These are phyloP conservation scores for Zaprionus africanus DNA, from an alignment of 1,140 invertebrate species.

Conservation along the genomic window DNA sequence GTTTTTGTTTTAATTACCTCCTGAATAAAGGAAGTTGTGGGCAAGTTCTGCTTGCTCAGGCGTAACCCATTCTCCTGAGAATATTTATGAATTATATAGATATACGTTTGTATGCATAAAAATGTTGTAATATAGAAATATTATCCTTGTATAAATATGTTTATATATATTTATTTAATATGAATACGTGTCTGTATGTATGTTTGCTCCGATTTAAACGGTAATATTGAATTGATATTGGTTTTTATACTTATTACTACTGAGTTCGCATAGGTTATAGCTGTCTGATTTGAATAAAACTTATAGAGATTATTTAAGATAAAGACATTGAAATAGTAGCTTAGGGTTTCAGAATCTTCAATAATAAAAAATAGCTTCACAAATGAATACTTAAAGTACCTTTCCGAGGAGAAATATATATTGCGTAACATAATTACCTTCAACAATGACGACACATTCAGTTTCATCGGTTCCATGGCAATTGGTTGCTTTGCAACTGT, in stretches of 20 bases:
- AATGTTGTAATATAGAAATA: background rate
- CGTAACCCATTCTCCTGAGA: constrained; percentile 89
- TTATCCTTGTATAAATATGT: background rate
- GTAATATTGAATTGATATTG: too few relatives aligned
- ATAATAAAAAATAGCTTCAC: too few relatives aligned
- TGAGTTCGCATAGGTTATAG: too few relatives aligned
- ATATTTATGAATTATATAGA: constrained; percentile 48
- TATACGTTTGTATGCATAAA: constrained; percentile 1
- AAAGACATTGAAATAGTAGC: too few relatives aligned
- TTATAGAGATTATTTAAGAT: too few relatives aligned
- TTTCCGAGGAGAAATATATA: too few relatives aligned
- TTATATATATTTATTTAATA: background rate
- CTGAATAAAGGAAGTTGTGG: constrained; percentile 94
- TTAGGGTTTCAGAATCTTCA: too few relatives aligned
- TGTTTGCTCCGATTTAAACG: background rate
- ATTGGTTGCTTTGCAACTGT: constrained; percentile 96
- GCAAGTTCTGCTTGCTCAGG: constrained; percentile 92
- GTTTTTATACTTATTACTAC: too few relatives aligned
- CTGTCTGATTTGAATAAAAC: too few relatives aligned
- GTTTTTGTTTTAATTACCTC: constrained; percentile 85
- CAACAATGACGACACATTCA: constrained; percentile 97
- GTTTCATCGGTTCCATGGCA: constrained; percentile 97
- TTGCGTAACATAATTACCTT: constrained; percentile 88
- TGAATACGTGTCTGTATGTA: background rate
- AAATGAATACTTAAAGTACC: too few relatives aligned